phyloP scores from a whole-genome alignment of 2,888 invertebrate species.

The Luperina testacea region DNA sequence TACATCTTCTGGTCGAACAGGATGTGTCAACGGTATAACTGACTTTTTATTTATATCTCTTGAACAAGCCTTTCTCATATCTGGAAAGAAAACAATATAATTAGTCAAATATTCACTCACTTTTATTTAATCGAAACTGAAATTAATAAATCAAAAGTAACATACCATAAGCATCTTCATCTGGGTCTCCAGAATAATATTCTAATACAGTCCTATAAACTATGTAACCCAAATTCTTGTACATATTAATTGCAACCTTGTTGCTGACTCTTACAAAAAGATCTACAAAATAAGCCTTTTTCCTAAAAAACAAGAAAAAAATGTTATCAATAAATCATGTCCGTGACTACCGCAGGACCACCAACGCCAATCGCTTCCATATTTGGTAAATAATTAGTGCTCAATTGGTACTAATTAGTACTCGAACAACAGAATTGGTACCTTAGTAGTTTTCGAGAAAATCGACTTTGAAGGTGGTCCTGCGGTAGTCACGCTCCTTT shows the following conservation, averaged over 20 bases:
- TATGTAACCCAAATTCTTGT: constrained; percentile 98
- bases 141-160: neutral
- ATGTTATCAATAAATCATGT: neutral
- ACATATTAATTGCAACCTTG: constrained; percentile 99
- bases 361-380: no score
- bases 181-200: constrained; percentile 99
- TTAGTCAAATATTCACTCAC: neutral
- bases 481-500: no score
- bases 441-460: no score
- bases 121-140: neutral
- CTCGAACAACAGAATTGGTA: no score
- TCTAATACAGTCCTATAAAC: constrained; percentile 98
- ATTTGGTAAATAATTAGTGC: no score
- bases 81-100: constrained; percentile 89
- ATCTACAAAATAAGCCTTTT: constrained; percentile 99
- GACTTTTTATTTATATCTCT: constrained; percentile 97
- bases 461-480: no score
- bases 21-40: constrained; percentile 97
- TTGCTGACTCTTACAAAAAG: constrained; percentile 99
- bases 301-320: constrained; percentile 91
- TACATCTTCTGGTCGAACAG: constrained; percentile 98
- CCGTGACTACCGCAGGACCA: no score
- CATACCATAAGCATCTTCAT: constrained; percentile 99
- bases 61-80: constrained; percentile 99
- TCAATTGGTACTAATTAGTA: no score